Evolutionary conservation across 2,113 vertebrate genomes (phyloP).

Genomic region (Megaptera novaeangliae): DNA sequence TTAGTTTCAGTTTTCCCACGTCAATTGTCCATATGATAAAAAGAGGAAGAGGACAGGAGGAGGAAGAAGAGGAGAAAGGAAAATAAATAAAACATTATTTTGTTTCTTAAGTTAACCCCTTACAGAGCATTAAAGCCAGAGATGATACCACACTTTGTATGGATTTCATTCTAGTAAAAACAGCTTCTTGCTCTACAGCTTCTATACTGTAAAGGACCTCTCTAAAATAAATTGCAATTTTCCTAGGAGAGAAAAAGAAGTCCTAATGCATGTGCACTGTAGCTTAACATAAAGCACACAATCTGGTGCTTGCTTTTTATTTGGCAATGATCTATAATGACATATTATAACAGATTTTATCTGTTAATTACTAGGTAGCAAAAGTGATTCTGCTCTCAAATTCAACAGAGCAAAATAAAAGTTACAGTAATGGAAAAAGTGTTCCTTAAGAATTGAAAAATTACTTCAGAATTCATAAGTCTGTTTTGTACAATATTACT

Average conservation of each 20-base stretch:
- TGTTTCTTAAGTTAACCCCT: neutral
- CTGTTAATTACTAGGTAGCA: conserved; percentile 70
- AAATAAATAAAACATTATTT: neutral
- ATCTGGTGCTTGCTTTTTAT: conserved; percentile 65
- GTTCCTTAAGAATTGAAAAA: conserved; percentile 34
- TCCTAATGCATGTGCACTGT: neutral
- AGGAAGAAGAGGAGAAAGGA: neutral
- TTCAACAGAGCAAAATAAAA: conserved; percentile 50
- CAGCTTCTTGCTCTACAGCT: neutral
- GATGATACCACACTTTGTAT: neutral
- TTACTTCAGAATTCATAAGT: neutral
- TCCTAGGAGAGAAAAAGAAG: conserved; percentile 2
- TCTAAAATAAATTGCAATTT: conserved; percentile 57
- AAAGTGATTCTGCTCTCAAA: conserved; percentile 45
- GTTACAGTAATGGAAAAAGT: neutral
- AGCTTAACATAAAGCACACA: conserved; percentile 64
- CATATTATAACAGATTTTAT: conserved; percentile 60
- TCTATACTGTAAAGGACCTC: neutral
- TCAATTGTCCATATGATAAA: neutral
- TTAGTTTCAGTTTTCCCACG: neutral
- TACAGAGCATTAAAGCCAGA: neutral
- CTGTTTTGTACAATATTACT: neutral
- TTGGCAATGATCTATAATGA: conserved; percentile 67
- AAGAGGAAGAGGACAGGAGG: neutral
- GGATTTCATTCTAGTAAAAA: neutral